phyloP scores from a whole-genome alignment of 2,113 vertebrate genomes.

The Micromys minutus region DNA sequence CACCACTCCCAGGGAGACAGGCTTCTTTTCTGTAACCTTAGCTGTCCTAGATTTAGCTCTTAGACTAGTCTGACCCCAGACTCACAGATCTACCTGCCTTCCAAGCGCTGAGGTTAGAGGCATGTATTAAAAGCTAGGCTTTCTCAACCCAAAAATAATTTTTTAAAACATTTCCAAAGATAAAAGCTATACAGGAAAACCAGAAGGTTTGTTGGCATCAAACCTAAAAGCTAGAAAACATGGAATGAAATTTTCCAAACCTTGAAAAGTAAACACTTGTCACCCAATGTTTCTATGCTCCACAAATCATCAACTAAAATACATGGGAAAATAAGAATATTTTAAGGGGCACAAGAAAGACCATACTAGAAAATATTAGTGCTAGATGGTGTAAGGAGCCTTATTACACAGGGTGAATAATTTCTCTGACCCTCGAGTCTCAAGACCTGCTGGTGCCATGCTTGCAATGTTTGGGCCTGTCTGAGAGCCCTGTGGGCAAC shows the following conservation, averaged over 20 bases:
- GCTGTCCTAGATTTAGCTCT: not conserved
- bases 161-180: not conserved
- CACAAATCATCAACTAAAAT: not conserved
- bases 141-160: not conserved
- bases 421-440: not conserved
- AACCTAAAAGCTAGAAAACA: not conserved
- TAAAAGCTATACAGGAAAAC: not conserved
- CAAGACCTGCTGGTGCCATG: not conserved
- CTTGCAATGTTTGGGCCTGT: not conserved
- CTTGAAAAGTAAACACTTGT: not conserved
- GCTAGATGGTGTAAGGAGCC: not conserved
- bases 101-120: not conserved
- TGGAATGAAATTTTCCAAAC: not conserved
- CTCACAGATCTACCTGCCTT: not conserved
- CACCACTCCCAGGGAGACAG: too few relatives aligned
- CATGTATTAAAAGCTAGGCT: not conserved
- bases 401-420: not conserved
- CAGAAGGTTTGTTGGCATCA: not conserved
- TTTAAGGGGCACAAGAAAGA: not conserved
- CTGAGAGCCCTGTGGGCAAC: not conserved
- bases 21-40: too few relatives aligned
- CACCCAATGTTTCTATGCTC: not conserved
- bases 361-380: not conserved
- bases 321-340: not conserved
- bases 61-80: too few relatives aligned